A percentile compares a stretch with the other conserved stretches of the same genome.
Evolutionary conservation across 2,888 invertebrate species (phyloP).

Genomic region (Apantesis nais): DNA sequence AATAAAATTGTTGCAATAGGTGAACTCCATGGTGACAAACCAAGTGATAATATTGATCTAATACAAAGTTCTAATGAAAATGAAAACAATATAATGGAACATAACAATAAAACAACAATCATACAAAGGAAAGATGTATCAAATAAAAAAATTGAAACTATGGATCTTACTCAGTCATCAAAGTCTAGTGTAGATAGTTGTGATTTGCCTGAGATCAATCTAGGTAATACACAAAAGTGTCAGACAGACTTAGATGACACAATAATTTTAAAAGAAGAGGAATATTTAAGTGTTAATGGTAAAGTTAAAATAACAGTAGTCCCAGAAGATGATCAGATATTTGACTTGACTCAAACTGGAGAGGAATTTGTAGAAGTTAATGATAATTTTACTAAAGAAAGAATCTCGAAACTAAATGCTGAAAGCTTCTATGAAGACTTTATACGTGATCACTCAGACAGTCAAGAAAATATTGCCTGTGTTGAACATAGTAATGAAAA

Average conservation of each 20-base stretch:
- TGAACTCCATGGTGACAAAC: background rate
- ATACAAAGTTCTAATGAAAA: constrained; percentile 53
- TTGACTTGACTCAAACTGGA: constrained; percentile 48
- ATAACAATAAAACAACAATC: background rate
- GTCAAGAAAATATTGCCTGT: constrained; percentile 27
- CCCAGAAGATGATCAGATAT: constrained; percentile 15
- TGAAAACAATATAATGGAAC: background rate
- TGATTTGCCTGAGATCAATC: constrained; percentile 61
- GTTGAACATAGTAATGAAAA: constrained; percentile 21
- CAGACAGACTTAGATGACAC: constrained; percentile 54
- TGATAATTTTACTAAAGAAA: constrained; percentile 3
- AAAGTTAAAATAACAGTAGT: constrained; percentile 21
- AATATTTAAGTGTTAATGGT: constrained; percentile 36
- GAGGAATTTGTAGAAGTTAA: constrained; percentile 17
- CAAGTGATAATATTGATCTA: constrained; percentile 53
- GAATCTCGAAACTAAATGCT: constrained; percentile 27
- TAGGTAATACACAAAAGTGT: constrained; percentile 47
- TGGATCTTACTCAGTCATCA: constrained; percentile 70
- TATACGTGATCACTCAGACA: constrained; percentile 59
- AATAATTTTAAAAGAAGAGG: constrained; percentile 50
- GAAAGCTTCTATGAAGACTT: constrained; percentile 61
- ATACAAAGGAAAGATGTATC: constrained; percentile 18
- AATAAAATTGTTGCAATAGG: background rate
- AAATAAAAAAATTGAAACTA: constrained; percentile 34
- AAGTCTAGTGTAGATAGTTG: constrained; percentile 51